These are phyloP conservation scores for Callospermophilus lateralis DNA, from an alignment of 2,113 vertebrate genomes.

Conservation along the genomic window DNA sequence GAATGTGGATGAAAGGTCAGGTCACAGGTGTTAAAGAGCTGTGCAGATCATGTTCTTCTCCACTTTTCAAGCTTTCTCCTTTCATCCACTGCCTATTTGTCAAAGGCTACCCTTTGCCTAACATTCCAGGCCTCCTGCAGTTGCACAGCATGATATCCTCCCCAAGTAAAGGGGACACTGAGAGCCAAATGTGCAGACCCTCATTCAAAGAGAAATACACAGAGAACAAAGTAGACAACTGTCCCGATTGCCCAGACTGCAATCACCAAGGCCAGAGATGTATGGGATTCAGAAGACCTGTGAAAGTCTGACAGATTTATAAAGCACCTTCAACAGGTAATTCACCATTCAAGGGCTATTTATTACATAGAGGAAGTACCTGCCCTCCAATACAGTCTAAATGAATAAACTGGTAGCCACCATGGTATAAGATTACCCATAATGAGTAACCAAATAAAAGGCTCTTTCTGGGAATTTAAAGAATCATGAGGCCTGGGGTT, in stretches of 20 bases:
- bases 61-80: not conserved
- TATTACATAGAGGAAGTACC: not conserved
- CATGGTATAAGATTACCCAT: not conserved
- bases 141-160: not conserved
- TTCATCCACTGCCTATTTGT: not conserved
- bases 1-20: not conserved
- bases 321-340: not conserved
- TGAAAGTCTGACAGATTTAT: not conserved
- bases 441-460: slow-evolving; percentile 46
- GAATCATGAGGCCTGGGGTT: not conserved
- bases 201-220: slow-evolving; percentile 19
- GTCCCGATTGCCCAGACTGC: not conserved
- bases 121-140: not conserved
- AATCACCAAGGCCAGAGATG: not conserved
- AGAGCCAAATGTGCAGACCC: not conserved
- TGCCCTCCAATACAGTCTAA: not conserved
- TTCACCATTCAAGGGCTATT: not conserved
- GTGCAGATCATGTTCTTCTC: not conserved
- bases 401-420: not conserved
- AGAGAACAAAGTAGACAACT: not conserved
- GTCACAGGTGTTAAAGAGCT: not conserved
- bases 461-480: slow-evolving; percentile 52
- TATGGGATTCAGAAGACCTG: not conserved
- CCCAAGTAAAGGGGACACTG: not conserved
- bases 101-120: slow-evolving; percentile 21